A percentile compares a stretch with the other conserved stretches of the same genome.
phyloP scores from a whole-genome alignment of 2,113 vertebrate genomes.

The Deroptyus accipitrinus region DNA sequence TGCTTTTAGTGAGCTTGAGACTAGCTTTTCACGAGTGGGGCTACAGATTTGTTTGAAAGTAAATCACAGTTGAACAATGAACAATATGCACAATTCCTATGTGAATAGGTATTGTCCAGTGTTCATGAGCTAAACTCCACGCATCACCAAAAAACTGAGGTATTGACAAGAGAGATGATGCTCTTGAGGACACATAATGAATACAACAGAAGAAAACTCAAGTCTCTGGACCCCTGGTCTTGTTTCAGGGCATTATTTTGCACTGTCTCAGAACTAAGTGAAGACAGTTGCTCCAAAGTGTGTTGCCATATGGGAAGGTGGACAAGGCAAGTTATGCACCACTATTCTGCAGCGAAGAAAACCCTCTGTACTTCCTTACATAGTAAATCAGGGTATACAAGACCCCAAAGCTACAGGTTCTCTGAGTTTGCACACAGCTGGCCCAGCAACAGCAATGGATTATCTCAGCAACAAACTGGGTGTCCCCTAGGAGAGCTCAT shows the following conservation, averaged over 20 bases:
- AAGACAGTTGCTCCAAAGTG: not conserved
- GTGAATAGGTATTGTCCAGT: not conserved
- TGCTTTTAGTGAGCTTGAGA: not conserved
- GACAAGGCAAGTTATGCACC: not conserved
- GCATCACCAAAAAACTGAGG: not conserved
- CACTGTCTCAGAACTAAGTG: not conserved
- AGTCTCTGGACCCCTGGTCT: not conserved
- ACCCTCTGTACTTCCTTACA: not conserved
- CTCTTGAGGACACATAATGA: not conserved
- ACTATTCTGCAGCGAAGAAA: not conserved
- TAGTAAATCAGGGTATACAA: not conserved
- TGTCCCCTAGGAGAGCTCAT: not conserved
- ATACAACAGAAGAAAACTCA: not conserved
- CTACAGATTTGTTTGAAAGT: not conserved
- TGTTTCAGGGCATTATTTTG: not conserved
- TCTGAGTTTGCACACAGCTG: not conserved
- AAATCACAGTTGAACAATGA: not conserved
- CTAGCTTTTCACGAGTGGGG: not conserved
- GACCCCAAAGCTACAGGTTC: not conserved
- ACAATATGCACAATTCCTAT: too few relatives aligned
- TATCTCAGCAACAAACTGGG: not conserved
- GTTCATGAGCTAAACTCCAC: not conserved
- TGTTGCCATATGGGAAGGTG: not conserved
- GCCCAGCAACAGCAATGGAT: not conserved
- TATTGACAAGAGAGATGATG: accelerated